Evolutionary conservation across 2,113 vertebrate species (phyloP).

Genomic region (Myxocyprinus asiaticus): DNA sequence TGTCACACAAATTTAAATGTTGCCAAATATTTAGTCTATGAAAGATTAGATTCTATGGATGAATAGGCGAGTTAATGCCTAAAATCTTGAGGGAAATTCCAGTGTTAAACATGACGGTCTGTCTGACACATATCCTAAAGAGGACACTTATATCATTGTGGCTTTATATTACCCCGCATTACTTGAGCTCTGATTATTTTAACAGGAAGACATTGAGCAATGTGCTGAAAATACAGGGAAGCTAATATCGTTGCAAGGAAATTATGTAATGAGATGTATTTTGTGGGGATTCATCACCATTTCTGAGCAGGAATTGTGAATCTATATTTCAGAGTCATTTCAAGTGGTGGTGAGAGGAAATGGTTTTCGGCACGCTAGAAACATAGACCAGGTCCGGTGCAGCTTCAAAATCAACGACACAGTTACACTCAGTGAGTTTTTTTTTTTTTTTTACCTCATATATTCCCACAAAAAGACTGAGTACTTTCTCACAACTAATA

Average conservation of each 20-base stretch:
- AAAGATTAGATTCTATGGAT: neutral
- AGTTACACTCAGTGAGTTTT: conserved; percentile 83
- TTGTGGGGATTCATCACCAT: neutral
- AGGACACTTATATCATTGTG: conserved; percentile 19
- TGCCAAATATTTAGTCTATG: too few relatives aligned
- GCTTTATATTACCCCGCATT: conserved; percentile 3
- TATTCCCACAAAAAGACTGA: neutral
- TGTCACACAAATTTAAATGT: too few relatives aligned
- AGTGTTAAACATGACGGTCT: neutral
- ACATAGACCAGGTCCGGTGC: conserved; percentile 84
- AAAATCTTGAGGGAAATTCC: neutral
- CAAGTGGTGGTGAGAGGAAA: conserved; percentile 86
- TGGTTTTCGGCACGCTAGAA: conserved; percentile 83
- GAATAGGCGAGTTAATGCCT: neutral
- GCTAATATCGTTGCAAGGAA: neutral
- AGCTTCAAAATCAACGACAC: conserved; percentile 89
- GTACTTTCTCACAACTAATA: neutral
- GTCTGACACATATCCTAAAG: conserved; percentile 4
- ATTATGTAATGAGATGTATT: neutral
- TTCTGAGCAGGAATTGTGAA: neutral
- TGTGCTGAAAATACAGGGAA: neutral
- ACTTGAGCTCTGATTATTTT: conserved; percentile 37
- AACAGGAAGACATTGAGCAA: conserved; percentile 24
- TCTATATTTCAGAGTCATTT: conserved; percentile 78
- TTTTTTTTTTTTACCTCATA: too few relatives aligned